Conservation (phyloP, 2,888 invertebrate species). For the Mesoligia furuncula region DNA sequence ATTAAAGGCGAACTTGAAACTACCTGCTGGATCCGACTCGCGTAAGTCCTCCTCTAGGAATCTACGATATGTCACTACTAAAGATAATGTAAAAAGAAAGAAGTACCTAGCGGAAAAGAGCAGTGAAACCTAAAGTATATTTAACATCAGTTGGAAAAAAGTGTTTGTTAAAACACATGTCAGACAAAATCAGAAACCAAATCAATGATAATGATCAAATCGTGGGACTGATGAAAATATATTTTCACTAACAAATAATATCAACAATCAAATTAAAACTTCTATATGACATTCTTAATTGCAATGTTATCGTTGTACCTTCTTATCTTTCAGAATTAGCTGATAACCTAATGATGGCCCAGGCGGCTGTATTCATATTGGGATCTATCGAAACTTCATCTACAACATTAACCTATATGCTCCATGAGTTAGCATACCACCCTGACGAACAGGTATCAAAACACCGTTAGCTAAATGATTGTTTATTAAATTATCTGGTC, state of each 20-base stretch:
- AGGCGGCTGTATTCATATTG: constrained; percentile 82
- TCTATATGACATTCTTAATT: not conserved
- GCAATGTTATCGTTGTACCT: not conserved
- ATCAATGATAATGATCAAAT: constrained; percentile 13
- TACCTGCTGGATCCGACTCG: constrained; percentile 73
- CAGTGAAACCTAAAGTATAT: not conserved
- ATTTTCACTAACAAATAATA: not conserved
- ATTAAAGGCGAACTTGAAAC: constrained; percentile 78
- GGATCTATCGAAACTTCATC: constrained; percentile 84
- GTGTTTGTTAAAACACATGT: not conserved
- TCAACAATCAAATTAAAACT: not conserved
- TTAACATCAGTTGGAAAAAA: not conserved
- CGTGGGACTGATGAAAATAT: not conserved
- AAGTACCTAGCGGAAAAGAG: not conserved
- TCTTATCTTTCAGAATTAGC: constrained; percentile 73
- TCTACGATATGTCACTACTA: not conserved
- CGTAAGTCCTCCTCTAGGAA: constrained; percentile 65
- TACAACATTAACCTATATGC: constrained; percentile 73
- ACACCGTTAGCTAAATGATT: constrained; percentile 22
- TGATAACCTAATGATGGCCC: constrained; percentile 83
- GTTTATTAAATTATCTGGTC: constrained; percentile 7
- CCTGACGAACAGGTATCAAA: constrained; percentile 78
- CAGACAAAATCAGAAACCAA: not conserved
- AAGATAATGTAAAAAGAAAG: not conserved
- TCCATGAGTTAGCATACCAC: constrained; percentile 81